phyloP scores from a whole-genome alignment of 2,888 invertebrate genomes.

The Carterocephalus palaemon region DNA sequence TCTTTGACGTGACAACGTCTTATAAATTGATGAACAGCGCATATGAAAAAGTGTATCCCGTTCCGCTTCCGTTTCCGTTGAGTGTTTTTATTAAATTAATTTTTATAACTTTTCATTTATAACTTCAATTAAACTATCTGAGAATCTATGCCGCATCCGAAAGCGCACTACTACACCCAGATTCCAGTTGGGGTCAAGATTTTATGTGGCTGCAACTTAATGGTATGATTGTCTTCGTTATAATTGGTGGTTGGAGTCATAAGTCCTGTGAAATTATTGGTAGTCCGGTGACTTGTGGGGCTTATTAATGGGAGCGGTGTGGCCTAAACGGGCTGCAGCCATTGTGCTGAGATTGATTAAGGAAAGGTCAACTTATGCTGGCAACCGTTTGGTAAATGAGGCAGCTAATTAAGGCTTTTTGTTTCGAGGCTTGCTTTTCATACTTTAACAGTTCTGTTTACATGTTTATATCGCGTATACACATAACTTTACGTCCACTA shows the following conservation, averaged over 20 bases:
- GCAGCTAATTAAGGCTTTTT: conserved; percentile 11
- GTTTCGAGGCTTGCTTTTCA: no score
- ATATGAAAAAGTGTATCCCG: no score
- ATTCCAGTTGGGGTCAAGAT: conserved; percentile 49
- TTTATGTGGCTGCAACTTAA: conserved; percentile 57
- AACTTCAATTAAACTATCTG: no score
- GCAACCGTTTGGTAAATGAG: conserved; percentile 11
- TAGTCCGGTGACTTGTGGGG: conserved; percentile 35
- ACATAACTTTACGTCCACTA: no score
- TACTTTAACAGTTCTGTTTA: no score
- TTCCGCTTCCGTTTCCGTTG: no score
- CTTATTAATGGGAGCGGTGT: conserved; percentile 18
- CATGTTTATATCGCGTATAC: no score
- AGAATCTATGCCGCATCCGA: conserved; percentile 43
- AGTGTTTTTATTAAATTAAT: no score
- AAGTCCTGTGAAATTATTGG: conserved; percentile 59
- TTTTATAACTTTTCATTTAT: no score
- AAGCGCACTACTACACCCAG: conserved; percentile 24
- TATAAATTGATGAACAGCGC: no score
- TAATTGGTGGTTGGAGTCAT: conserved; percentile 68
- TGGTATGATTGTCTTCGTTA: conserved; percentile 73
- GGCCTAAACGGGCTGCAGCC: conserved; percentile 14
- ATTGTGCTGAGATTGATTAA: conserved; percentile 15
- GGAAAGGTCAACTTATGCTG: neutral
- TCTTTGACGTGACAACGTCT: no score